Percentiles rank a stretch among this genome's conserved stretches.
These are phyloP conservation scores for Pangasius macronema DNA, from an alignment of 2,797 vertebrate genomes.

Conservation along the genomic window DNA sequence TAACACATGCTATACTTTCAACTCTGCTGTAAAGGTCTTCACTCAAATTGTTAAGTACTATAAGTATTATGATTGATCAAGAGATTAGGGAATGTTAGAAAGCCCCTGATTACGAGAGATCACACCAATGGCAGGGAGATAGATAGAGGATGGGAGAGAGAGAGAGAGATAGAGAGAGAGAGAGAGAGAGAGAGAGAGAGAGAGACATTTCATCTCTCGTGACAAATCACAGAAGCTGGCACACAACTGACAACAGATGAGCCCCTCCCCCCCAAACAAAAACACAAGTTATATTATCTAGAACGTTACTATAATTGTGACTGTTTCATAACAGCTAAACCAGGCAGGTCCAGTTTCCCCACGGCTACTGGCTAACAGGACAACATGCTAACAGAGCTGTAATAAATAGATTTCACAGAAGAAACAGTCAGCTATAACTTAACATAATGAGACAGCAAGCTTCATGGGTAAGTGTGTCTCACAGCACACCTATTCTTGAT, in stretches of 20 bases:
- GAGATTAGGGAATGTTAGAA: background rate
- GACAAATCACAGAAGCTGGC: background rate
- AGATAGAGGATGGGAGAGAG: background rate
- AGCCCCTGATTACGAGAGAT: background rate
- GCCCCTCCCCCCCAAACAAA: background rate
- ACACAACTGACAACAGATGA: background rate
- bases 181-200: background rate
- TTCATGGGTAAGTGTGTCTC: background rate
- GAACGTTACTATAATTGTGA: constrained; percentile 4
- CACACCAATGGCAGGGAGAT: background rate
- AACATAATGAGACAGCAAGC: constrained; percentile 20
- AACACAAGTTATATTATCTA: constrained; percentile 6
- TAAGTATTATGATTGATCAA: background rate
- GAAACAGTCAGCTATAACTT: constrained; percentile 28
- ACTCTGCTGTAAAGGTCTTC: background rate
- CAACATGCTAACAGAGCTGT: constrained; percentile 18
- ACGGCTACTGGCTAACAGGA: constrained; percentile 31
- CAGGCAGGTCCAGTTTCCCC: constrained; percentile 5
- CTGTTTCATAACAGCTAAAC: background rate
- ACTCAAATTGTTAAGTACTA: background rate
- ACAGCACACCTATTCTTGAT: background rate
- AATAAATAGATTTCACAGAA: constrained; percentile 25
- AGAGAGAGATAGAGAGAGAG: background rate
- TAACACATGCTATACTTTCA: background rate
- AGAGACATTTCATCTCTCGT: background rate